Conservation (phyloP, 1,140 invertebrate species). For the Aphaenogaster floridana region DNA sequence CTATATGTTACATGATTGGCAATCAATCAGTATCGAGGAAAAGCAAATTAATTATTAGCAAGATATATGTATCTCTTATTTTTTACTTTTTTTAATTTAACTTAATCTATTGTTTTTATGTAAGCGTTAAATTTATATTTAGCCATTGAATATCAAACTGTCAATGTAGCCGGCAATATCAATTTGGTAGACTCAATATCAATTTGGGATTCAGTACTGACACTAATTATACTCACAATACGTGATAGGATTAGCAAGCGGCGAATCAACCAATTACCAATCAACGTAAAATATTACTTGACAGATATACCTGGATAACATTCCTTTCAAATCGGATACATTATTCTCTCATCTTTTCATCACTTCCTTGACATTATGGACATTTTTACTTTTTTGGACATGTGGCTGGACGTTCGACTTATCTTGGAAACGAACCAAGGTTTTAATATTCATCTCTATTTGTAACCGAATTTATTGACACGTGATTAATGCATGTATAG, state of each 20-base stretch:
- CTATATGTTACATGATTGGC: not conserved
- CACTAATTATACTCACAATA: constrained; percentile 13
- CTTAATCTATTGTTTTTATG: not conserved
- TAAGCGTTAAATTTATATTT: constrained; percentile 28
- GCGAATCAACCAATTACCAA: constrained; percentile 7
- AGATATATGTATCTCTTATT: not conserved
- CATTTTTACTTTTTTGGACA: too few species aligned
- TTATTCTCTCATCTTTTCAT: not conserved
- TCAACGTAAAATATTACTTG: constrained; percentile 2
- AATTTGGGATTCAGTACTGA: constrained; percentile 24
- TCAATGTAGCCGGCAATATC: not conserved
- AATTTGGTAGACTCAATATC: constrained; percentile 10
- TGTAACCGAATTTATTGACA: too few species aligned
- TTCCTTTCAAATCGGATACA: not conserved
- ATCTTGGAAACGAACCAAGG: too few species aligned
- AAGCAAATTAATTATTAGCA: constrained; percentile 31
- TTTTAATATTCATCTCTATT: too few species aligned
- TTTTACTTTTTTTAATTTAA: not conserved
- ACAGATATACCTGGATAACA: not conserved
- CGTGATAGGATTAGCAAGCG: constrained; percentile 18
- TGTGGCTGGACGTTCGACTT: too few species aligned
- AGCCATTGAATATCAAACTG: not conserved
- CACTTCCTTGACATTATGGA: too few species aligned
- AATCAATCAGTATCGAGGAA: not conserved
- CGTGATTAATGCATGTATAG: too few species aligned